Evolutionary conservation across 1,140 invertebrate species (phyloP), one percentile per base, ranked within the genome.

Genomic region (Rhagoletis pomonella): DNA sequence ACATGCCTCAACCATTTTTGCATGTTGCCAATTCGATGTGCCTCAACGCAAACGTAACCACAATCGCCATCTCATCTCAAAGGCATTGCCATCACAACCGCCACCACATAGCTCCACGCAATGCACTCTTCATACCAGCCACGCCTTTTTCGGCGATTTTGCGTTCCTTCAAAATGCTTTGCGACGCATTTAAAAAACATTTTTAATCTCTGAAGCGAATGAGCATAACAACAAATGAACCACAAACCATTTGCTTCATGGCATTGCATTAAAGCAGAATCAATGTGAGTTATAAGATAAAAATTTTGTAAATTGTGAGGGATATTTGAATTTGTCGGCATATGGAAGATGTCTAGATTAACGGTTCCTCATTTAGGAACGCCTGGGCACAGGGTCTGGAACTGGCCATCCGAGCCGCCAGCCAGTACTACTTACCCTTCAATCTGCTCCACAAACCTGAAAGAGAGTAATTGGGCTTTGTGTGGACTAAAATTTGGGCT

Each of bases 1-100:
- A 73, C 67, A 73, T 73, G 42, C 67, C 67, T 9, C 67, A 73
- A 73, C 67, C 67, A 73, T 73, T 73, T 73, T 73, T 73, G 67
- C 67, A 73, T 73, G 67, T 39, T 14, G 67, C 10, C 67, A 73
- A 73, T 73, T 73, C 67, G 67, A 14, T 39, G 42, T 73, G 67
- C 42, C 14, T 12, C 67, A 44, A 42, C 39, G 67, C 67, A 73
- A 73, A 17, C 67, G 39, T 39, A 47, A 14, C 67, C 42, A 17
- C 67, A 44, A 47, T 73, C 67, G 67, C 42, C 42, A 73, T 73
- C 39, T 73, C 67, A 73, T 17, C 67, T 12, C 29, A 67, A 67
- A 29, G 44, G 9, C 42, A 47, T 1, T 42, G 67, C 14, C 67
- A 12, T 29, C 65, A 12, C 58, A 6, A 4, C 42, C 67, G 17